Evolutionary conservation across 1,140 invertebrate species (phyloP), one percentile per base, ranked within the genome.

Genomic region (Drosophila tsacasi): DNA sequence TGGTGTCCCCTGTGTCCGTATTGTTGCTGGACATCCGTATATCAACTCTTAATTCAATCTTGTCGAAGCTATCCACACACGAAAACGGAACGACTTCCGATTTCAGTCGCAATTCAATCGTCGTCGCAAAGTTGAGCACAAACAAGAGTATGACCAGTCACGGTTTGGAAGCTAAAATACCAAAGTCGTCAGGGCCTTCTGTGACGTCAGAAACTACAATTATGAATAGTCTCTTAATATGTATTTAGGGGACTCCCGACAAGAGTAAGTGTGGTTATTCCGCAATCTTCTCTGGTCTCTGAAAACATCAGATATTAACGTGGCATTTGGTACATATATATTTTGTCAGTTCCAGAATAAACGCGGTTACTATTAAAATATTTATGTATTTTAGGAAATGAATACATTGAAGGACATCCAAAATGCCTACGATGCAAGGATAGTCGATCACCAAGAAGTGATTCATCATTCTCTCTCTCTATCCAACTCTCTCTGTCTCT

Each of bases 1-100:
- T 82, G 50, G 92, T 93, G 59, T 93, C 92, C 3, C 92, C 92
- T 19, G 92, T 93, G 71, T 93, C 92, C 23, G 92, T 93, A 49
- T 93, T 92, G 46, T 69, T 91, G 37, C 75, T 78, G 42, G 83
- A 72, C 90, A 93, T 92, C 55, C 64, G 85, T 30, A 93, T 91
- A 55, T 91, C 74, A 21, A 93, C 79, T 62, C 74, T 79, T 73
- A 93, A 55, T 68, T 83, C 79, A 93, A 93, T 93, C 82, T 92
- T 93, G 91, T 44, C 54, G n/a, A 30, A 47, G 17, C 44, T 61
- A 52, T 32, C 35, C 19, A 19, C 27, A 32, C 62, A 35, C 63
- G 27, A 63, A 46, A 61, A 50, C 68, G 37, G 35, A 42, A 27
- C 30, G 23, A 50, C 17, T 39, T 30, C 52, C 44, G 27, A 73